Conservation (phyloP, 1,140 invertebrate genomes). For the Aphaenogaster ashmeadi region DNA sequence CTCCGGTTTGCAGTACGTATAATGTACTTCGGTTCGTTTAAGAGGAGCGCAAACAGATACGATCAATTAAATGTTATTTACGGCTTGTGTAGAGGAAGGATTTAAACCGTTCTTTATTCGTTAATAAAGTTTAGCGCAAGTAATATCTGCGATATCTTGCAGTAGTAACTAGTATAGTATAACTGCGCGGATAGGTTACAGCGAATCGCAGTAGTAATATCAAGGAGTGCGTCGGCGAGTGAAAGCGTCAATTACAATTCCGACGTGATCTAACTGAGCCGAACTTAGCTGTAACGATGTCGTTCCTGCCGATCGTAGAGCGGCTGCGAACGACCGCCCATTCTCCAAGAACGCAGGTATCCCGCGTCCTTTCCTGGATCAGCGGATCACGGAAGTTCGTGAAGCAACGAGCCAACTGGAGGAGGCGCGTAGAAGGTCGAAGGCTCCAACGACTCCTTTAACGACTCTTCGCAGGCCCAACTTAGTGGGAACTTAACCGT, state of each 20-base stretch:
- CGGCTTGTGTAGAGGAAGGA: too few relatives aligned
- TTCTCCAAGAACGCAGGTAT: constrained; percentile 39
- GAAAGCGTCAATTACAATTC: neutral
- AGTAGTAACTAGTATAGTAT: too few relatives aligned
- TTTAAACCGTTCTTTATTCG: neutral
- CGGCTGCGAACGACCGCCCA: constrained; percentile 50
- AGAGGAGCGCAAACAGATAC: neutral
- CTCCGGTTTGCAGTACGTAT: neutral
- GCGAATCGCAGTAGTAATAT: constrained; percentile 1
- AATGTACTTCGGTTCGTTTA: constrained; percentile 2
- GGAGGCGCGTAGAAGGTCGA: constrained; percentile 4
- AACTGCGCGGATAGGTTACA: neutral
- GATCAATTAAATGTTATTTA: constrained; percentile 20
- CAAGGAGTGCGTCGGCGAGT: neutral
- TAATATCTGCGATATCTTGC: neutral
- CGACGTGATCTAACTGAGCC: constrained; percentile 22
- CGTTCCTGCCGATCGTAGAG: constrained; percentile 32
- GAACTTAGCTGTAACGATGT: constrained; percentile 66
- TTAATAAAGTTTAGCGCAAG: neutral
- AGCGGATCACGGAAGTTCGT: constrained; percentile 33
- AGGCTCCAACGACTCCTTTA: constrained; percentile 47
- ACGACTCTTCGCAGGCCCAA: constrained; percentile 42
- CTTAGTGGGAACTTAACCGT: constrained; percentile 50
- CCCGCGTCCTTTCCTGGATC: constrained; percentile 47
- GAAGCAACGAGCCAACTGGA: neutral